Percentiles rank a stretch among this genome's conserved stretches.
Evolutionary conservation across 2,797 vertebrate genomes (phyloP).

Genomic region (Acipenser oxyrinchus): DNA sequence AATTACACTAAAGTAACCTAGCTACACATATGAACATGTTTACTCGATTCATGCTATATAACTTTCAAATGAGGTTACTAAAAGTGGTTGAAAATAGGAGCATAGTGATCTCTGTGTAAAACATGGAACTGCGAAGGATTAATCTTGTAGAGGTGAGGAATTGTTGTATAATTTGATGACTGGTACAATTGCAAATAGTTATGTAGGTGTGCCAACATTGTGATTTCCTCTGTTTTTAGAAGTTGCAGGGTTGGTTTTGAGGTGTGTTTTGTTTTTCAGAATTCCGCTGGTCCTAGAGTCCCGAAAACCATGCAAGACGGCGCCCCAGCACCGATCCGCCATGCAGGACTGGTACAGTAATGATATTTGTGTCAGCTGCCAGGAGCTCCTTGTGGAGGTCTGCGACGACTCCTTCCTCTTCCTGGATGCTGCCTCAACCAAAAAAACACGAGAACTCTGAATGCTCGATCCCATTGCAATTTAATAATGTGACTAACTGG

Average conservation of each 20-base stretch:
- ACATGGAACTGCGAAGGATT: too few relatives aligned
- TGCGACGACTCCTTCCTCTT: slow-evolving; percentile 19
- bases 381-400: slow-evolving; percentile 23
- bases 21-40: too few relatives aligned
- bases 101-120: too few relatives aligned
- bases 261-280: slow-evolving; percentile 18
- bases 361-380: slow-evolving; percentile 33
- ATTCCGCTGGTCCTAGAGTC: slow-evolving; percentile 35
- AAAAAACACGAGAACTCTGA: slow-evolving; percentile 28
- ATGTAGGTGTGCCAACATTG: too few relatives aligned
- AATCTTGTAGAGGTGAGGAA: too few relatives aligned
- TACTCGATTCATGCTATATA: too few relatives aligned
- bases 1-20: too few relatives aligned
- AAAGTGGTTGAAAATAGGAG: too few relatives aligned
- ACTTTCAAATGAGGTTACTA: too few relatives aligned
- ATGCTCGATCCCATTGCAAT: background rate
- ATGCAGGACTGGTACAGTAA: slow-evolving; percentile 40
- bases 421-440: slow-evolving; percentile 5
- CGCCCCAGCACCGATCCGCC: slow-evolving; percentile 21
- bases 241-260: background rate
- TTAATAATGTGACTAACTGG: background rate
- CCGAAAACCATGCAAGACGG: background rate
- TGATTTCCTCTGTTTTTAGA: too few relatives aligned
- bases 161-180: too few relatives aligned
- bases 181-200: too few relatives aligned